These are phyloP conservation scores for Pteria penguin DNA, from an alignment of 2,888 invertebrate genomes.

Conservation along the genomic window DNA sequence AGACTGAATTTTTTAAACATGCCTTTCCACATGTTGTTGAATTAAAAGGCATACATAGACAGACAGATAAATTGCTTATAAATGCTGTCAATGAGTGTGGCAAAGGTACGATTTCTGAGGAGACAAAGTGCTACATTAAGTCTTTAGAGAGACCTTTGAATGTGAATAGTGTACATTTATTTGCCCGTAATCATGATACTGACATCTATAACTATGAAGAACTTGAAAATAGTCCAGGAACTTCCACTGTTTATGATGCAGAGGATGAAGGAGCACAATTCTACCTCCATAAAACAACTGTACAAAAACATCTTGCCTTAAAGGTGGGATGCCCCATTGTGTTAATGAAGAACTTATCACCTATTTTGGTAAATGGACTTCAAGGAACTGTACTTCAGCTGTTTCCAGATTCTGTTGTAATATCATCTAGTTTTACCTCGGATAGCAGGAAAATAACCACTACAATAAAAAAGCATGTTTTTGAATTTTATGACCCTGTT, in stretches of 20 bases:
- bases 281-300: neutral
- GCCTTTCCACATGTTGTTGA: neutral
- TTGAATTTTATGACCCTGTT: neutral
- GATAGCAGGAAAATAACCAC: neutral
- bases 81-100: constrained; percentile 16
- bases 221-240: neutral
- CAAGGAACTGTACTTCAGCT: neutral
- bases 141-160: constrained; percentile 12
- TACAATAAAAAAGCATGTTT: neutral
- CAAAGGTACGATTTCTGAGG: constrained; percentile 1
- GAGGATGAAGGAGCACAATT: constrained; percentile 4
- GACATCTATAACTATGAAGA: constrained; percentile 2
- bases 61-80: neutral
- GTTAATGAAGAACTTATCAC: constrained; percentile 8
- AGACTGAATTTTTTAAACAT: neutral
- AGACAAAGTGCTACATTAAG: constrained; percentile 10
- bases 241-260: neutral
- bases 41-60: neutral
- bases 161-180: constrained; percentile 3
- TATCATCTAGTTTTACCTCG: too few relatives aligned
- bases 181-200: constrained; percentile 20
- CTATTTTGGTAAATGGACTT: constrained; percentile 11
- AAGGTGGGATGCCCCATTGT: constrained; percentile 2
- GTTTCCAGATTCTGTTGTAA: neutral
- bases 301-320: neutral